Percentiles rank a stretch among this genome's conserved stretches.
phyloP scores from a whole-genome alignment of 2,888 invertebrate species.

The Cremastinae sp. region DNA sequence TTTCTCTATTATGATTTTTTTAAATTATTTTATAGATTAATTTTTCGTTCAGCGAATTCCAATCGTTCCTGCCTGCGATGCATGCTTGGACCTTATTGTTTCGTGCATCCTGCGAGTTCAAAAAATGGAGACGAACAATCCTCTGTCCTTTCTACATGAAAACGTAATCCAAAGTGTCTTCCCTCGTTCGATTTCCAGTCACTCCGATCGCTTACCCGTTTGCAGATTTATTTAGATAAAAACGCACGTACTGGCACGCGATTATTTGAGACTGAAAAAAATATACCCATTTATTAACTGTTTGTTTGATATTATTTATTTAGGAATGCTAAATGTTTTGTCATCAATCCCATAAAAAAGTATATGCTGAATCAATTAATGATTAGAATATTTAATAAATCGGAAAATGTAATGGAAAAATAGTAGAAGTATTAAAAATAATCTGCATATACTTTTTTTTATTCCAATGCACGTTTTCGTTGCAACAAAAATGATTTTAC shows the following conservation, averaged over 20 bases:
- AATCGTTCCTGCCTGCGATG: slow-evolving; percentile 52
- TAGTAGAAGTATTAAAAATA: too few species aligned
- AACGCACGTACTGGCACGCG: slow-evolving; percentile 49
- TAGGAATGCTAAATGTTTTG: too few species aligned
- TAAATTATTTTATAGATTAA: slow-evolving; percentile 16
- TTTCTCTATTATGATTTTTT: slow-evolving; percentile 15
- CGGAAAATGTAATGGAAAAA: too few species aligned
- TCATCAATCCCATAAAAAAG: too few species aligned
- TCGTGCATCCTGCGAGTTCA: background rate
- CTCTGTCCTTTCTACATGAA: background rate
- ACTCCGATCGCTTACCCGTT: slow-evolving; percentile 21
- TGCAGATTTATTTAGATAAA: slow-evolving; percentile 29
- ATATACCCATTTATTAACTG: background rate
- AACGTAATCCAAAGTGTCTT: background rate
- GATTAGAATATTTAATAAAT: too few species aligned
- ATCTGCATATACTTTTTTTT: background rate
- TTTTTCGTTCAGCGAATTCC: background rate
- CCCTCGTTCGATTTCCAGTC: slow-evolving; percentile 18
- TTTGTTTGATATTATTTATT: background rate
- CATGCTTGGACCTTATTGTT: slow-evolving; percentile 45
- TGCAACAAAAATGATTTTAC: background rate
- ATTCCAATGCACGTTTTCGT: too few species aligned
- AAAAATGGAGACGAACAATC: background rate
- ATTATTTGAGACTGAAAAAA: background rate
- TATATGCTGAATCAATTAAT: too few species aligned